A percentile compares a stretch with the other conserved stretches of the same genome.
Conservation (phyloP, 2,888 invertebrate genomes). For the Pecten maximus region DNA sequence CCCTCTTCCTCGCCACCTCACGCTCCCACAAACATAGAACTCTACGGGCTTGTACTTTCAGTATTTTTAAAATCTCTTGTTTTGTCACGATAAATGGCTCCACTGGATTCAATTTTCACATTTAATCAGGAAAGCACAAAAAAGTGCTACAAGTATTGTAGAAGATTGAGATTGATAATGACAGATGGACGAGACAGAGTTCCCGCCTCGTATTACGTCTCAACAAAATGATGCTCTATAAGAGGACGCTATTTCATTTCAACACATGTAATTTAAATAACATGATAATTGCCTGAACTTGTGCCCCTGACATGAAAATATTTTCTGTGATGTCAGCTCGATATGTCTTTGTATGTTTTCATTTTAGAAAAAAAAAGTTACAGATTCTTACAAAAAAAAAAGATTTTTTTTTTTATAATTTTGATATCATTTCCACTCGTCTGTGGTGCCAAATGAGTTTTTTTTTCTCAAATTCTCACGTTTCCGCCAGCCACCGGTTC, state of each 20-base stretch:
- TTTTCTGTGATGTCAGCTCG: background rate
- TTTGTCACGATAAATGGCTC: background rate
- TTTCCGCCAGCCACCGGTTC: background rate
- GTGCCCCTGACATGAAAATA: background rate
- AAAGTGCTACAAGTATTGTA: background rate
- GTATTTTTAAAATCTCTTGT: background rate
- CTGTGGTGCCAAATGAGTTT: background rate
- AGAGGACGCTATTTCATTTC: background rate
- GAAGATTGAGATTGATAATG: background rate
- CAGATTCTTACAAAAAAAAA: background rate
- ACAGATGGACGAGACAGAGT: background rate
- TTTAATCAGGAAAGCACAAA: background rate
- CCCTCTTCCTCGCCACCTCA: background rate
- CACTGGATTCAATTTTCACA: background rate
- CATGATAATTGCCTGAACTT: background rate
- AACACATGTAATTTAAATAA: constrained; percentile 14
- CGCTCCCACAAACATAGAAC: background rate
- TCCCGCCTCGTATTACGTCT: background rate
- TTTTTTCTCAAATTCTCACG: background rate
- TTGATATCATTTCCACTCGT: background rate
- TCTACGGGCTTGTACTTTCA: background rate
- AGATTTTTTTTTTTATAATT: background rate
- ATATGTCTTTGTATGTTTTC: constrained; percentile 33
- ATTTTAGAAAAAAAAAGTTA: background rate
- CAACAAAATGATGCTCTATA: background rate